A percentile compares a stretch with the other conserved stretches of the same genome.
These are phyloP conservation scores for Smittia aterrima DNA, from an alignment of 2,888 invertebrate genomes.

Conservation along the genomic window DNA sequence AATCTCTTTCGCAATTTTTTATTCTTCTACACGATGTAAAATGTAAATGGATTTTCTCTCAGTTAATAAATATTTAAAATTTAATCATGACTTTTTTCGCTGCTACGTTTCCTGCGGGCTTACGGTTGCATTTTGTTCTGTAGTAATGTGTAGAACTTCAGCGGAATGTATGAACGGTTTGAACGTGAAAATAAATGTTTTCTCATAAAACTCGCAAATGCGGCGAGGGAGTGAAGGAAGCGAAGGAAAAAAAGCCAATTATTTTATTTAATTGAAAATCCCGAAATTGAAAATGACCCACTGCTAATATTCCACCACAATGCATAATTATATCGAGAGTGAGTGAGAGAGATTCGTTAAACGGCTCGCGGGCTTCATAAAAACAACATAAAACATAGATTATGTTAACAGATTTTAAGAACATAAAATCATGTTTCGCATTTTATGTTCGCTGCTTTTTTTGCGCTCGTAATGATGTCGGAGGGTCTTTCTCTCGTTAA, in stretches of 20 bases:
- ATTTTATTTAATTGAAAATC: constrained; percentile 34
- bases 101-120: neutral
- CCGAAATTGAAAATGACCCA: neutral
- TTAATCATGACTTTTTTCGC: constrained; percentile 33
- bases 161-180: too few relatives aligned
- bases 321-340: constrained; percentile 27
- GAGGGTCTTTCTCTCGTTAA: constrained; percentile 2
- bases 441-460: constrained; percentile 9
- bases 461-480: too few relatives aligned
- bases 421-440: constrained; percentile 19
- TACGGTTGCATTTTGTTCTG: neutral
- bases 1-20: neutral
- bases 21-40: neutral
- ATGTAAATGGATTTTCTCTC: constrained; percentile 2
- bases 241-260: constrained; percentile 38
- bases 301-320: neutral
- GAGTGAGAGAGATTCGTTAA: neutral
- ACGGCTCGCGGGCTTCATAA: neutral
- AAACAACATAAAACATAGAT: constrained; percentile 22
- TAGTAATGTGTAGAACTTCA: neutral
- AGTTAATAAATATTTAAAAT: constrained; percentile 34
- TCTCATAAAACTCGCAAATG: neutral
- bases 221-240: neutral
- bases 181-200: constrained; percentile 15
- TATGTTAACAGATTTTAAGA: constrained; percentile 20